phyloP scores from a whole-genome alignment of 2,797 vertebrate genomes.

The Ctenopoma kingsleyae region DNA sequence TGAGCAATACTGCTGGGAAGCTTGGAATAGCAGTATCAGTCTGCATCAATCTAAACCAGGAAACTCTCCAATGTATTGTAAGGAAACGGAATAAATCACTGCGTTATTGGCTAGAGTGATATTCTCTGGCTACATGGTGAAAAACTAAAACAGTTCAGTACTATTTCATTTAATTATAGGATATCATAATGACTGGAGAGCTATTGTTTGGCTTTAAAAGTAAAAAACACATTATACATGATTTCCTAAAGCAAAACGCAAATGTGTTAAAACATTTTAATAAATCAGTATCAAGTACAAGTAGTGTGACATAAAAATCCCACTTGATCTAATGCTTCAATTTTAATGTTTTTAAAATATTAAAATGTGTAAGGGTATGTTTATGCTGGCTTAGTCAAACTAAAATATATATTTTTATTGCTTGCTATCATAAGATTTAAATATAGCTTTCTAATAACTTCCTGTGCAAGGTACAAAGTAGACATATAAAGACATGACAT shows the following conservation, averaged over 20 bases:
- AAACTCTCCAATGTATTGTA: constrained; percentile 5
- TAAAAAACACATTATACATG: not conserved
- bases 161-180: constrained; percentile 19
- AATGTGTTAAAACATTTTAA: no score
- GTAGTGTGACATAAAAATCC: no score
- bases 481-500: not conserved
- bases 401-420: no score
- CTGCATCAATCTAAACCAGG: constrained; percentile 36
- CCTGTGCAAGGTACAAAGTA: not conserved
- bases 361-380: not conserved
- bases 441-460: not conserved
- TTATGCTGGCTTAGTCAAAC: no score
- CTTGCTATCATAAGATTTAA: not conserved
- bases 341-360: no score
- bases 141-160: constrained; percentile 9
- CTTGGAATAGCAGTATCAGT: constrained; percentile 31
- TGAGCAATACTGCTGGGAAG: constrained; percentile 19
- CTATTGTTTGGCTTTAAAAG: not conserved
- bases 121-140: constrained; percentile 12
- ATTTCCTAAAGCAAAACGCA: not conserved
- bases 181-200: not conserved
- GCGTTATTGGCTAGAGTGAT: constrained; percentile 19
- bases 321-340: no score
- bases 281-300: no score
- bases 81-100: constrained; percentile 23